A percentile compares a stretch with the other conserved stretches of the same genome.
Conservation (phyloP, 2,113 vertebrate genomes). For the Platichthys flesus region DNA sequence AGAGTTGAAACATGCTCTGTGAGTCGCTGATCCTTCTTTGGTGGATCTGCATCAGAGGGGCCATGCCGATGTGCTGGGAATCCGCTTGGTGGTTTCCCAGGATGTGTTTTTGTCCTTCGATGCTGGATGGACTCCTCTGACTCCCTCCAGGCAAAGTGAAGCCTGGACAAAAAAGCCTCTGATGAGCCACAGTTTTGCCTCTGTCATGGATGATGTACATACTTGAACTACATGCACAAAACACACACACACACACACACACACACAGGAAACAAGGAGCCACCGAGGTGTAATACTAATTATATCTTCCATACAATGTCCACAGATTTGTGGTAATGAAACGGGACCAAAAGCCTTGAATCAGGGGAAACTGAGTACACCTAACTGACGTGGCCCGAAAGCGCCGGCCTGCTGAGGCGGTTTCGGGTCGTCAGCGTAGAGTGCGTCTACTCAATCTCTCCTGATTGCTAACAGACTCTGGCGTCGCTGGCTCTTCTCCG, state of each 20-base stretch:
- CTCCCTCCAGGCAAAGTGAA: slow-evolving; percentile 28
- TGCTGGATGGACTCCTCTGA: slow-evolving; percentile 42
- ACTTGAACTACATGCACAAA: slow-evolving; percentile 43
- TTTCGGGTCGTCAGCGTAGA: slow-evolving; percentile 66
- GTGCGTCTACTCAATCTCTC: slow-evolving; percentile 70
- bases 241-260: slow-evolving; percentile 8
- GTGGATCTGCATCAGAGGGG: neutral
- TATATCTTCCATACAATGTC: slow-evolving; percentile 58
- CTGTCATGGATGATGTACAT: slow-evolving; percentile 54
- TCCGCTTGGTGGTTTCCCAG: slow-evolving; percentile 41
- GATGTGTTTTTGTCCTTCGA: slow-evolving; percentile 17
- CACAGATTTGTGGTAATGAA: slow-evolving; percentile 56
- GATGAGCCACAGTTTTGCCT: slow-evolving; percentile 40
- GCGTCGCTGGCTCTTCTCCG: slow-evolving; percentile 57
- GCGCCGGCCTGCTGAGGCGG: slow-evolving; percentile 48
- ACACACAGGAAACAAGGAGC: slow-evolving; percentile 25
- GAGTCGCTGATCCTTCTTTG: slow-evolving; percentile 25
- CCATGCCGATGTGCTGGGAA: slow-evolving; percentile 29
- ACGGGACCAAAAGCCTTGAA: slow-evolving; percentile 75
- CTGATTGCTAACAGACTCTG: slow-evolving; percentile 66
- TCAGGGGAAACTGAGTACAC: slow-evolving; percentile 70
- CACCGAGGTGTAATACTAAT: slow-evolving; percentile 30
- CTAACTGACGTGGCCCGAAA: slow-evolving; percentile 60
- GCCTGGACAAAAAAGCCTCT: slow-evolving; percentile 20
- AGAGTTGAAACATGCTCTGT: neutral